Evolutionary conservation across 2,113 vertebrate genomes (phyloP), one percentile per base, ranked within the genome.

Genomic region (Macquaria australasica): DNA sequence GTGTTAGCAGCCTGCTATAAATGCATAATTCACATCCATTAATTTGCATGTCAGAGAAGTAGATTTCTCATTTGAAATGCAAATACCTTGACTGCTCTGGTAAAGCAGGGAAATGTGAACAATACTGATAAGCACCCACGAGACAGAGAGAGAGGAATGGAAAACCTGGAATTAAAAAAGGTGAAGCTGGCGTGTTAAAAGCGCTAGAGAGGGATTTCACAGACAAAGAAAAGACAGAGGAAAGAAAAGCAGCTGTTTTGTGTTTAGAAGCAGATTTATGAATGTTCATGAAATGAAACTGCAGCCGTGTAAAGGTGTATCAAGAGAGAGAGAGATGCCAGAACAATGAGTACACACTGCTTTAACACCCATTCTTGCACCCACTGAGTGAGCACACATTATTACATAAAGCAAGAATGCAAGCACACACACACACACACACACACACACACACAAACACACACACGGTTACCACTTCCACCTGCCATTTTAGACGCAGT

Each of bases 51-150:
- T 94, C 85, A 90, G 93, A 92, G 89, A 90, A 85, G 89, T 89
- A 84, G 90, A 90, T 83, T 80, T 77, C 90, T 95, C 93, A 95
- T 95, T 95, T 93, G 94, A 92, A 92, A 95, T 96, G 93, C 94
- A 95, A 95, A 95, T 94, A 91, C 88, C 92, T 93, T 71, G 87
- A 90, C 88, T 92, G 91, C 89, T 79, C 87, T 76, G 86, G 79
- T 89, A 90, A 88, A 85, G 90, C 55, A 81, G 81, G 59, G 43
- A 77, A 90, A 90, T 75, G 83, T 93, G 91, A 93, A 85, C 83
- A 83, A 82, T 69, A 39, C 85, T 67, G 93, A 95, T 93, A 95
- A 94, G 92, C 79, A 84, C 70, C 79, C 80, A 53, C 18, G 73
- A 86, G 83, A 89, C 69, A 41, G 39, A 62, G 53, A 62, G 53